Evolutionary conservation across 2,113 vertebrate genomes (phyloP).

Genomic region (Neomonachus schauinslandi): DNA sequence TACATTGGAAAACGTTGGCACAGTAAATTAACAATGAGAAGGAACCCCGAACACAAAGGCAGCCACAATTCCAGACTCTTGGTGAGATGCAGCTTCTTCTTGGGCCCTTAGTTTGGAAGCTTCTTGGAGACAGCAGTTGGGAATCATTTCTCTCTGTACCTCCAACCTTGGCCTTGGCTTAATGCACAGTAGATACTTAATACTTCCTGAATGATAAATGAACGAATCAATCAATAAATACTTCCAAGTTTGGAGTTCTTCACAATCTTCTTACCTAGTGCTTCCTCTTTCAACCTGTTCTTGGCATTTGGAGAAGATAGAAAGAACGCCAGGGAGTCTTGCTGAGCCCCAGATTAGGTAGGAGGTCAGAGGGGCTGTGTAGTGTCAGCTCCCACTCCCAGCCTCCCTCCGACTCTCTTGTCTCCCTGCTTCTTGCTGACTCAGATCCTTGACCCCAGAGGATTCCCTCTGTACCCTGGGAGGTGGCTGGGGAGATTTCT

Average conservation of each 20-base stretch:
- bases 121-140: not conserved
- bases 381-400: not conserved
- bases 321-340: not conserved
- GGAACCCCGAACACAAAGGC: not conserved
- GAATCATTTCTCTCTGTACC: not conserved
- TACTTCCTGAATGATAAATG: not conserved
- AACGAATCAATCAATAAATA: not conserved
- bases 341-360: not conserved
- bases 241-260: not conserved
- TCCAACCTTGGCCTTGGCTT: not conserved
- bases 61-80: not conserved
- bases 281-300: not conserved
- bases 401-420: accelerated
- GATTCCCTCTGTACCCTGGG: not conserved
- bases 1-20: not conserved
- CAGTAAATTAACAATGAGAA: not conserved
- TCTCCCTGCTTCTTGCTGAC: not conserved
- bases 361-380: accelerated
- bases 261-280: not conserved
- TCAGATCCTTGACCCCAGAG: not conserved
- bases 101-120: no score
- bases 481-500: not conserved
- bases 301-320: not conserved
- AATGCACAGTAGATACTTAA: not conserved
- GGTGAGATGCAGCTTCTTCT: not conserved